Conservation (phyloP, 1,140 invertebrate genomes). For the Pogonus chalceus region DNA sequence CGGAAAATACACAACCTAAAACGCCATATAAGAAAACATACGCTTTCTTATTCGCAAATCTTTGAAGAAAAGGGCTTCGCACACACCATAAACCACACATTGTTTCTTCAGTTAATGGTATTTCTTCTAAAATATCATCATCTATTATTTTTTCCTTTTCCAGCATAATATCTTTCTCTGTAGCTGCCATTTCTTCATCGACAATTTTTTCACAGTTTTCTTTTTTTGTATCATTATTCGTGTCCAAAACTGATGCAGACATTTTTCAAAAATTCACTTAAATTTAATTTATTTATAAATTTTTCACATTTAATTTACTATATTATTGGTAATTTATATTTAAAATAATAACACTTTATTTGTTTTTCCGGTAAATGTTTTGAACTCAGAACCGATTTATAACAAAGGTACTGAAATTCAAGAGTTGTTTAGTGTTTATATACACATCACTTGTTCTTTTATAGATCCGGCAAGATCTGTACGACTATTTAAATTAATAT, state of each 20-base stretch:
- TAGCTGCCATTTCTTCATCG: slow-evolving; percentile 6
- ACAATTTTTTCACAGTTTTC: not conserved
- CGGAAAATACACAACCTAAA: slow-evolving; percentile 61
- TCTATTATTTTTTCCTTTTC: not conserved
- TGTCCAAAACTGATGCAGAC: not conserved
- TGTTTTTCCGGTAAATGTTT: no score
- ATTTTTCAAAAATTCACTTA: no score
- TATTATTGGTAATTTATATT: no score
- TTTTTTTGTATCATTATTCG: not conserved
- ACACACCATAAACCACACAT: slow-evolving; percentile 52
- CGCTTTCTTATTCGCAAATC: slow-evolving; percentile 63
- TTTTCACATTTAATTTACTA: no score
- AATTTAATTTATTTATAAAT: no score
- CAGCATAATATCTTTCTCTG: not conserved
- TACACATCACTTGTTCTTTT: no score
- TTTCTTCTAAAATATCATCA: not conserved
- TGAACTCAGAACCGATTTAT: no score
- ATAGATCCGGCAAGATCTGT: no score
- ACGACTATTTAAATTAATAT: no score
- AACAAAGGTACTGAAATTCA: no score
- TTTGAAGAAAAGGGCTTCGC: slow-evolving; percentile 45
- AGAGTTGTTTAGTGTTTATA: no score
- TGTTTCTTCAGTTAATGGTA: slow-evolving; percentile 45
- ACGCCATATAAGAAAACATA: slow-evolving; percentile 65
- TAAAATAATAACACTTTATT: no score